Base-by-base conservation (phyloP, 2,113 vertebrate species). In the Channa maculata region DNA sequence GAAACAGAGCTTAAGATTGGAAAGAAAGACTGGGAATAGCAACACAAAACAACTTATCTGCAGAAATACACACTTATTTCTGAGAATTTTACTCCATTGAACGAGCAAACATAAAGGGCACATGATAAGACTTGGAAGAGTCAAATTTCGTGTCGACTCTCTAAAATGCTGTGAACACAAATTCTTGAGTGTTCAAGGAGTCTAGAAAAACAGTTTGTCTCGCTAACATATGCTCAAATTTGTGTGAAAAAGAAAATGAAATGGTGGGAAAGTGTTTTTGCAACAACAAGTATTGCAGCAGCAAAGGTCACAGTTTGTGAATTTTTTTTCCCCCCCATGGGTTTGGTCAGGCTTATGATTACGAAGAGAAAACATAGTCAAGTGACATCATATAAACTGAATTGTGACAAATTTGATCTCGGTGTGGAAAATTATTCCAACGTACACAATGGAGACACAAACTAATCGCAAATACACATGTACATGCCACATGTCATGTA, bases 311-410 rank as follows among this genome's bases (percentile, higher is more conserved):
- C 48, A 10, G 58, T 72, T 80, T 75, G 66, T 48, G 9, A 61
- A 45, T 58, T 64, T 72, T 73, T 79, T 70, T 59, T n/a, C n/a
- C 82, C 76, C 24, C 82, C 76, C 75, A 64, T 57, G 55, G 39
- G n/a, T 8, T 60, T 79, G 57, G 71, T 77, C 64, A 74, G 65
- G 45, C 46, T 81, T 82, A 15, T 65, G 84, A 89, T 85, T 85
- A 49, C 33, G 15, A 82, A 75, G 64, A 45, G 60, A 86, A 82
- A 38, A 50, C 69, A 68, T 46, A 24, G 57, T 71, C 49, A 44
- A n/a, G 61, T 78, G 70, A 69, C 66, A 62, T 63, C 43, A 68
- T 62, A 34, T 65, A 60, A 77, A 69, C 49, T 66, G 49, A 43
- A 60, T 37, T 75, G 39, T 64, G 67, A 80, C 53, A 77, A 73